Percentiles rank a stretch among this genome's conserved stretches.
Conservation (phyloP, 2,888 invertebrate genomes). For the Adineta ricciae region DNA sequence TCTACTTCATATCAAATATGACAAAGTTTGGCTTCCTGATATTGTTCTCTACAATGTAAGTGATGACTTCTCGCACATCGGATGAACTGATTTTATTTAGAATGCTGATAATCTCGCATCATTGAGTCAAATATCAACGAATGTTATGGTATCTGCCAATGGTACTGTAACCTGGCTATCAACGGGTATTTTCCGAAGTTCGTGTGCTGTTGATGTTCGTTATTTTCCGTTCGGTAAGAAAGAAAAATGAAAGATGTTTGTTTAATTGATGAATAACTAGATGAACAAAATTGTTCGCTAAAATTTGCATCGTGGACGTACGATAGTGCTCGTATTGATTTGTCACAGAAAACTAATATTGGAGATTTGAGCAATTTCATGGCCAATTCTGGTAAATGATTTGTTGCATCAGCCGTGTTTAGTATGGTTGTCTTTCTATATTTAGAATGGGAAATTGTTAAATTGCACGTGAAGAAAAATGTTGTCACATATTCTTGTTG, state of each 20-base stretch:
- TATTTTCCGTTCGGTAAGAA: conserved; percentile 54
- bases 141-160: conserved; percentile 54
- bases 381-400: conserved; percentile 59
- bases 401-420: neutral
- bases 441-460: conserved; percentile 64
- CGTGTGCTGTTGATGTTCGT: conserved; percentile 54
- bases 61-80: too few species aligned
- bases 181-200: conserved; percentile 54
- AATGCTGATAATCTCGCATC: conserved; percentile 46
- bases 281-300: conserved; percentile 53
- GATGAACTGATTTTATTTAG: neutral
- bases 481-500: conserved; percentile 51
- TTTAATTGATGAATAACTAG: neutral
- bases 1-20: conserved; percentile 70
- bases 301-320: conserved; percentile 56
- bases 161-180: conserved; percentile 57
- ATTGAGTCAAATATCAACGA: conserved; percentile 52
- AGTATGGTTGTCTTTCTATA: neutral
- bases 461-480: conserved; percentile 52
- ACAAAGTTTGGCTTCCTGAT: conserved; percentile 75
- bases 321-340: conserved; percentile 51
- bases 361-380: conserved; percentile 79
- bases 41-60: conserved; percentile 48
- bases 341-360: conserved; percentile 55
- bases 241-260: neutral